Evolutionary conservation across 2,113 vertebrate genomes (phyloP).

Genomic region (Pycnonotus jocosus): DNA sequence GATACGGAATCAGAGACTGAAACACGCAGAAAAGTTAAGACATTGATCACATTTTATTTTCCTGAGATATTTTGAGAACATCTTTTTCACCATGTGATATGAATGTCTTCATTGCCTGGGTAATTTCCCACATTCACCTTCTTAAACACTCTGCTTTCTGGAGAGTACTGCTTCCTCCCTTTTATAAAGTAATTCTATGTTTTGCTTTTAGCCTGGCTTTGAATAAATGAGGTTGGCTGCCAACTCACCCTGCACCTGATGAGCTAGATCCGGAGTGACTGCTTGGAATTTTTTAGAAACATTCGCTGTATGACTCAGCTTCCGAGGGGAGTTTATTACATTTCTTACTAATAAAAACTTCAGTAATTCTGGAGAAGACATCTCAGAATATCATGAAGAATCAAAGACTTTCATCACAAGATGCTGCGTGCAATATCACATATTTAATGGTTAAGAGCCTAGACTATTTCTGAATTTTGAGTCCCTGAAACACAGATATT

Average conservation of each 20-base stretch:
- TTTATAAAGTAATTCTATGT: background rate
- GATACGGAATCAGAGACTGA: background rate
- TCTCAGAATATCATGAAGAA: background rate
- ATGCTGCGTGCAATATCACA: rapidly evolving
- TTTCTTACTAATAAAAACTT: conserved; percentile 45
- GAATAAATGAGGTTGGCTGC: conserved; percentile 7
- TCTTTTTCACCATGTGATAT: background rate
- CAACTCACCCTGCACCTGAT: conserved; percentile 19
- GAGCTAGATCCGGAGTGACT: conserved; percentile 20
- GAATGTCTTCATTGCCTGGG: background rate
- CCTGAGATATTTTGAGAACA: background rate
- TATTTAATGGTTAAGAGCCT: background rate
- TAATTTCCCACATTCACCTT: background rate
- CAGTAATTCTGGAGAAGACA: conserved; percentile 16
- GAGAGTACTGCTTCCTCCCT: background rate
- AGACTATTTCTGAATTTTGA: background rate
- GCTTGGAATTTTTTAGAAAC: conserved; percentile 30
- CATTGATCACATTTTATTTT: background rate
- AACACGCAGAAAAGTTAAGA: background rate
- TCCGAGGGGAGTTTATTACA: conserved; percentile 24
- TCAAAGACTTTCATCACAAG: background rate
- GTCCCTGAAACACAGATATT: background rate
- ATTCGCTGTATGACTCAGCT: conserved; percentile 38
- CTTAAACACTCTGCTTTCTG: background rate
- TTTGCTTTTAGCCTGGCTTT: conserved; percentile 13